Evolutionary conservation across 2,113 vertebrate genomes (phyloP).

Genomic region (Campylomormyrus numenius): DNA sequence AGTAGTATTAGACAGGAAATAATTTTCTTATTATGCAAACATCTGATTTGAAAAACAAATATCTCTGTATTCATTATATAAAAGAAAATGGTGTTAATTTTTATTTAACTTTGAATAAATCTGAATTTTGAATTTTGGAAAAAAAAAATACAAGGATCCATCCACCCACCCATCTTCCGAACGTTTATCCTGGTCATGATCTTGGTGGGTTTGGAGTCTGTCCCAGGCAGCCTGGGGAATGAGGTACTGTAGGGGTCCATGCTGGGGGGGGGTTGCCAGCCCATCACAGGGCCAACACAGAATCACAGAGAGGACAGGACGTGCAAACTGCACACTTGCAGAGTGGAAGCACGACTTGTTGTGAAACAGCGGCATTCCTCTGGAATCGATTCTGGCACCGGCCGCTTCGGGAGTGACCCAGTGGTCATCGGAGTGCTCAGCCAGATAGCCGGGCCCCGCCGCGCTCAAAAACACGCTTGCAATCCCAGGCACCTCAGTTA

Average conservation of each 20-base stretch:
- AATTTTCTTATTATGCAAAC: constrained; percentile 8
- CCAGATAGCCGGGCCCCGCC: neutral
- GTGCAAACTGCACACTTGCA: neutral
- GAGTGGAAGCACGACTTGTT: neutral
- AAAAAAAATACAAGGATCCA: neutral
- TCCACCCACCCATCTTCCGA: neutral
- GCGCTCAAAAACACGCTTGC: neutral
- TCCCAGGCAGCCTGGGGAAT: neutral
- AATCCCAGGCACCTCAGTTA: constrained; percentile 9
- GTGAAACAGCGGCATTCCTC: constrained; percentile 19
- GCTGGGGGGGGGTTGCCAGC: neutral
- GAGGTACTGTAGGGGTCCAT: neutral
- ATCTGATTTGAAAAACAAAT: neutral
- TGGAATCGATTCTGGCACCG: constrained; percentile 6
- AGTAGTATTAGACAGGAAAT: constrained; percentile 15
- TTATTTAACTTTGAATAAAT: neutral
- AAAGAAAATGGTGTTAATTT: neutral
- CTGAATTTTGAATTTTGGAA: neutral
- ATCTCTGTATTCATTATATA: neutral
- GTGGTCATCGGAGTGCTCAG: neutral
- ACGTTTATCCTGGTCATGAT: neutral
- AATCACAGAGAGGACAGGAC: neutral
- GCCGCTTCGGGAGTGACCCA: neutral
- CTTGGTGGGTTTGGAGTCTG: neutral
- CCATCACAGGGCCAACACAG: neutral